Conservation (phyloP, 2,797 vertebrate genomes). For the Avahi laniger region DNA sequence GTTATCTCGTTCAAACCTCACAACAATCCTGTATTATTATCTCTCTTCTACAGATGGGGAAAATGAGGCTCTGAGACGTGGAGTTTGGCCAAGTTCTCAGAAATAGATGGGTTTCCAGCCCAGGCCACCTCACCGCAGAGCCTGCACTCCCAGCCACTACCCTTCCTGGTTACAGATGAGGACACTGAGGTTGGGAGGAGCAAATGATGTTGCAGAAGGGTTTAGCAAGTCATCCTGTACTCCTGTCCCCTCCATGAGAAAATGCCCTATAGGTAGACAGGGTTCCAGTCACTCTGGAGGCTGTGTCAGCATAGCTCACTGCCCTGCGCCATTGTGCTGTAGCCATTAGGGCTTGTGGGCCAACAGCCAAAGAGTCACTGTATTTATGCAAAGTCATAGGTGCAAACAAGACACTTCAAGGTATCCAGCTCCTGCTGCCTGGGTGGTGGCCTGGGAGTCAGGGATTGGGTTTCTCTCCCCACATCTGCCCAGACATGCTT, state of each 20-base stretch:
- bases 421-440: background rate
- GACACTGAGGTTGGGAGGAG: background rate
- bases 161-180: background rate
- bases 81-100: background rate
- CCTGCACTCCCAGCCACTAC: background rate
- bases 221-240: background rate
- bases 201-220: background rate
- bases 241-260: background rate
- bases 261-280: background rate
- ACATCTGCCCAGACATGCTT: background rate
- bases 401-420: background rate
- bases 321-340: background rate
- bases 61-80: background rate
- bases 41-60: background rate
- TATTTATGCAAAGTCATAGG: conserved; percentile 66
- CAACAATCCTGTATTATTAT: background rate
- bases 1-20: background rate
- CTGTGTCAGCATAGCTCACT: background rate
- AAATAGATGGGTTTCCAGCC: background rate
- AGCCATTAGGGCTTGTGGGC: background rate
- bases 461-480: background rate
- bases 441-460: background rate
- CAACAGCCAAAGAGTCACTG: background rate
- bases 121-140: background rate
- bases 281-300: background rate